phyloP scores from a whole-genome alignment of 2,113 vertebrate species.

The Actinemys pallida region DNA sequence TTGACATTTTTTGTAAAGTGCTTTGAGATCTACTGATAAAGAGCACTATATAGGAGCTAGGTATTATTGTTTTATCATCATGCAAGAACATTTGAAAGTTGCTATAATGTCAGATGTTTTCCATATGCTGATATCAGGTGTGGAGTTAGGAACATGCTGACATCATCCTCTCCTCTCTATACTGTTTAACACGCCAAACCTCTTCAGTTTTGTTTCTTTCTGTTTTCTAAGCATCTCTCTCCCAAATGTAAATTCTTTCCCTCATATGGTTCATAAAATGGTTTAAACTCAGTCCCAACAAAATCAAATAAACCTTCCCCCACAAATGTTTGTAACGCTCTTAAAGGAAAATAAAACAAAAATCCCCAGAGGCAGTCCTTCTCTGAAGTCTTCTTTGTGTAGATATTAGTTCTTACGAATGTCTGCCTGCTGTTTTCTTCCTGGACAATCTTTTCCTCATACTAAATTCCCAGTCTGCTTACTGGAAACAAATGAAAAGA shows the following conservation, averaged over 20 bases:
- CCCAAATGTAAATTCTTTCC: not conserved
- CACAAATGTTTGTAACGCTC: not conserved
- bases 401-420: not conserved
- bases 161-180: conserved; percentile 11
- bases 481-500: not conserved
- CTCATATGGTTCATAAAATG: not conserved
- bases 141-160: not conserved
- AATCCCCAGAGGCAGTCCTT: not conserved
- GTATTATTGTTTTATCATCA: not conserved
- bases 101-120: not conserved
- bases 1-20: not conserved
- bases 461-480: not conserved
- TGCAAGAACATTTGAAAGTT: not conserved
- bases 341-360: not conserved
- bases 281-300: not conserved
- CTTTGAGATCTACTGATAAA: not conserved
- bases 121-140: not conserved
- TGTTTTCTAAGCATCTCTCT: not conserved
- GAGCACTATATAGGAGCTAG: not conserved
- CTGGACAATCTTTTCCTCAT: not conserved
- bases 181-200: not conserved
- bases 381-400: not conserved
- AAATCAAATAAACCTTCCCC: not conserved
- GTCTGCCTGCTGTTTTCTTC: not conserved
- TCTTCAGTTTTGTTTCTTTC: not conserved